These are phyloP conservation scores for Leptinotarsa undecemlineata DNA, from an alignment of 1,140 invertebrate genomes.

Conservation along the genomic window DNA sequence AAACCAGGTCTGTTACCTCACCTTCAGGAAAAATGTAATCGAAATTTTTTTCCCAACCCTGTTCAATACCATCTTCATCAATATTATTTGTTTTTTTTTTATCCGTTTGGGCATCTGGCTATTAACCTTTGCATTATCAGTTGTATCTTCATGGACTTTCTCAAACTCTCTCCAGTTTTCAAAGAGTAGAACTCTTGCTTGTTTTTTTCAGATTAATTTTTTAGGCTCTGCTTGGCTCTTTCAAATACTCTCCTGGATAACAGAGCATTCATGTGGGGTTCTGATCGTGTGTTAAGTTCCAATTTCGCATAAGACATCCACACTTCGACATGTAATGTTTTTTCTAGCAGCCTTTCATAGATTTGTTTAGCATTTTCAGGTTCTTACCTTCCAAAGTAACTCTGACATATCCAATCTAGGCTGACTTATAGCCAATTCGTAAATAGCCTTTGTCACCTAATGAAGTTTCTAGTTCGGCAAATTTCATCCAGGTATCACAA, in stretches of 20 bases:
- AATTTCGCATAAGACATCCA: constrained; percentile 98
- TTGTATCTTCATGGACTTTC: constrained; percentile 77
- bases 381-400: constrained; percentile 96
- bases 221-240: constrained; percentile 81
- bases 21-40: constrained; percentile 99
- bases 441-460: constrained; percentile 93
- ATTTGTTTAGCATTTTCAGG: constrained; percentile 84
- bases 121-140: constrained; percentile 73
- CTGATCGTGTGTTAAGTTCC: constrained; percentile 76
- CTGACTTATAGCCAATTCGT: constrained; percentile 91
- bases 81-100: constrained; percentile 91
- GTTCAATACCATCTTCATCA: constrained; percentile 91
- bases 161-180: constrained; percentile 98
- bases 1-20: constrained; percentile 90
- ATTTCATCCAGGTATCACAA: constrained; percentile 98
- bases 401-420: constrained; percentile 97
- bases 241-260: constrained; percentile 85
- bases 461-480: constrained; percentile 96
- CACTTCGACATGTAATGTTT: constrained; percentile 97
- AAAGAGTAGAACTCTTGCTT: constrained; percentile 85
- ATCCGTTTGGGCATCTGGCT: constrained; percentile 91
- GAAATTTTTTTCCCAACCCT: constrained; percentile 98
- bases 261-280: constrained; percentile 67
- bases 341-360: constrained; percentile 89
- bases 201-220: constrained; percentile 83